These are phyloP conservation scores for Hemaris fuciformis DNA, from an alignment of 2,888 invertebrate genomes.

Conservation along the genomic window DNA sequence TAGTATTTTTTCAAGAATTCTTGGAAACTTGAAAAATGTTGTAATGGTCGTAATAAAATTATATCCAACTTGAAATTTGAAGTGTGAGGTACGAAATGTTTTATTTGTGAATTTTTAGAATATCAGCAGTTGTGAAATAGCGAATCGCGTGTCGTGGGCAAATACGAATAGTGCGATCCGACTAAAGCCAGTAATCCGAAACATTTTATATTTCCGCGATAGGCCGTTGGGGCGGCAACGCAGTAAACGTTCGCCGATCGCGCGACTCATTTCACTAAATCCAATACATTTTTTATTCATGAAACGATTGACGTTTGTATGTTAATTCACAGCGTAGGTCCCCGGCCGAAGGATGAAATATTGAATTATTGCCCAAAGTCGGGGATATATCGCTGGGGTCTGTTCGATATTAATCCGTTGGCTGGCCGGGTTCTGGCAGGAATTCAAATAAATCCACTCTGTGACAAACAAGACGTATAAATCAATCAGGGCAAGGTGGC, in stretches of 20 bases:
- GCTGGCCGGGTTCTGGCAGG: constrained; percentile 74
- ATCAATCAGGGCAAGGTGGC: constrained; percentile 80
- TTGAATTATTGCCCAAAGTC: constrained; percentile 79
- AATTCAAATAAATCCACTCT: constrained; percentile 80
- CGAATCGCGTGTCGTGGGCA: constrained; percentile 48
- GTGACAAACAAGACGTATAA: constrained; percentile 82
- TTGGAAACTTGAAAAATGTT: no score
- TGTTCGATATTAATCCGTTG: constrained; percentile 79
- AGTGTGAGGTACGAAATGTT: not conserved
- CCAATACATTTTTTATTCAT: constrained; percentile 82
- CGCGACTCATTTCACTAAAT: constrained; percentile 77
- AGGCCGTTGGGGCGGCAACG: constrained; percentile 58
- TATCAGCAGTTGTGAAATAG: constrained; percentile 23
- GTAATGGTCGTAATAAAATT: not conserved
- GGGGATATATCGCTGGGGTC: constrained; percentile 75
- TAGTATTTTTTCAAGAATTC: no score
- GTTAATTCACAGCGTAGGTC: constrained; percentile 78
- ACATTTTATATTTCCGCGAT: constrained; percentile 69
- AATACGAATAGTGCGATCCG: constrained; percentile 52
- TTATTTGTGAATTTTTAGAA: constrained; percentile 10
- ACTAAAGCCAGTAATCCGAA: constrained; percentile 53
- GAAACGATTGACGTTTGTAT: constrained; percentile 82
- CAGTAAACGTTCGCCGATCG: constrained; percentile 57
- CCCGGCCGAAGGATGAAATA: constrained; percentile 77
- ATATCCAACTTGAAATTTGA: not conserved